Percentiles rank a stretch among this genome's conserved stretches.
Conservation (phyloP, 2,797 vertebrate genomes). For the Leontopithecus rosalia region DNA sequence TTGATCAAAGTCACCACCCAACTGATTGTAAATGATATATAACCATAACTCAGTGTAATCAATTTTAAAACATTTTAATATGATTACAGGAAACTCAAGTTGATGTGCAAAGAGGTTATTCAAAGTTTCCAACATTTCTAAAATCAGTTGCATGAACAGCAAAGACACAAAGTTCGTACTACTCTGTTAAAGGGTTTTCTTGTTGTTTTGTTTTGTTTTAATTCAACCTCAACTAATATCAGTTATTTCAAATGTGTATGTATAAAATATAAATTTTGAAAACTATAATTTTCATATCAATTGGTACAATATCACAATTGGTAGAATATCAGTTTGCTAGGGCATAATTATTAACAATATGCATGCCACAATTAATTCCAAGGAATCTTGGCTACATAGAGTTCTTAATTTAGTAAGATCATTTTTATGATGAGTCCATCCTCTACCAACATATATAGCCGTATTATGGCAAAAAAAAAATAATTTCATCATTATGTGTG, state of each 20-base stretch:
- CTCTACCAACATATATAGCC: background rate
- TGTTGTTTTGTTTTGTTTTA: background rate
- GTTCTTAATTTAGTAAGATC: background rate
- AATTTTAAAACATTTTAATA: background rate
- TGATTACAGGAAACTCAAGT: background rate
- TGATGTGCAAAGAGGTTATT: background rate
- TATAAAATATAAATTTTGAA: constrained; percentile 2
- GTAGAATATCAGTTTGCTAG: background rate
- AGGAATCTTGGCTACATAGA: background rate
- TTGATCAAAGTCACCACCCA: background rate
- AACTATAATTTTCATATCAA: background rate
- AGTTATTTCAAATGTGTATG: background rate
- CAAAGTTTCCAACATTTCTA: constrained; percentile 39
- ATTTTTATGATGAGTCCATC: background rate
- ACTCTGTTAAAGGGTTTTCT: background rate
- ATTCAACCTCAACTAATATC: background rate
- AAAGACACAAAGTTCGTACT: background rate
- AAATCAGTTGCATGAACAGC: background rate
- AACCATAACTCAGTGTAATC: background rate
- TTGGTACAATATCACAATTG: background rate
- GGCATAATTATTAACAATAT: background rate
- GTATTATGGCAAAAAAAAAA: background rate
- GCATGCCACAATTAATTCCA: background rate
- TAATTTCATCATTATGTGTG: background rate
- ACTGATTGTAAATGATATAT: background rate